Base-by-base conservation (phyloP, 2,888 invertebrate species). In the Athrips mouffetella region DNA sequence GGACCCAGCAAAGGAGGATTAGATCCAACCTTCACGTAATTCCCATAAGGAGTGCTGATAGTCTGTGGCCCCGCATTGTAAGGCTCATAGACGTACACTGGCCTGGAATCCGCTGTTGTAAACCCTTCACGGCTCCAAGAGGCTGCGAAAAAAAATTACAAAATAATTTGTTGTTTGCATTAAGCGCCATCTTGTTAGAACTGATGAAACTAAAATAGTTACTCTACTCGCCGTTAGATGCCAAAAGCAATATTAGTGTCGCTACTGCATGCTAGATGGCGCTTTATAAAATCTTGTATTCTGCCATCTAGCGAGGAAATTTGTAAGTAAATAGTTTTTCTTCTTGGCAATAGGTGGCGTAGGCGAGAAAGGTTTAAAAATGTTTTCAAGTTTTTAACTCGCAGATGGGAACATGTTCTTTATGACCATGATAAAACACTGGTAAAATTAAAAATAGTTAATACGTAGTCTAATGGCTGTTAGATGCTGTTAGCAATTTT, bases 1-100 rank as follows among this genome's bases (percentile, higher is more conserved):
- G 27, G 27, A 2, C 27, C 20, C n/a, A 37, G 18, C n/a, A n/a
- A n/a, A n/a, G n/a, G n/a, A 11, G 42, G n/a, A 4, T 10, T 18
- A 3, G 62, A 23, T 21, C 69, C 66, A 3, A 74, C 48, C 54
- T 69, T 79, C 20, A 83, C 64, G 29, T 84, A 84, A 46, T 81
- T 75, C 2, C 85, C 85, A 40, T 74, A 85, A 0, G 85, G 85
- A 0, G 85, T 85, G 57, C 76, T 80, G 4, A 85, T 80, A 1
- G 84, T 85, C 47, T 80, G 83, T 6, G 85, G 85, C 25, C 75
- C 82, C 1, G 59, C 62, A 1, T 63, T 51, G 44, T 77, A 76
- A 0, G 79, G 77, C 20, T 78, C 76, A 3, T 68, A 52, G 0
- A 68, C 58, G 31, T 41, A 42, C n/a, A 20, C 21, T 8, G 13